These are phyloP conservation scores for Deilephila porcellus DNA, from an alignment of 2,888 invertebrate species.

Conservation along the genomic window DNA sequence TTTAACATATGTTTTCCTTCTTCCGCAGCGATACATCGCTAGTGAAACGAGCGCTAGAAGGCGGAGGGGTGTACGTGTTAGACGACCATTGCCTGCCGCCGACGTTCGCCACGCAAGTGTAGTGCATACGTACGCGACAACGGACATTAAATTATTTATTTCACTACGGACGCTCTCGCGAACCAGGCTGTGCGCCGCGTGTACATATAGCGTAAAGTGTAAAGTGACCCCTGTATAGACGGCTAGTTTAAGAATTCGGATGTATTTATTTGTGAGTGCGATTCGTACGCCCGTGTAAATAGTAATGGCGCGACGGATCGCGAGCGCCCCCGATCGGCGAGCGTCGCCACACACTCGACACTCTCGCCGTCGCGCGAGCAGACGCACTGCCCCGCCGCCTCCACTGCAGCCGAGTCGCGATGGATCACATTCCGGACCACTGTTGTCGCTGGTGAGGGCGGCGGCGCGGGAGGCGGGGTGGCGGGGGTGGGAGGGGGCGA, in stretches of 20 bases:
- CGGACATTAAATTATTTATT: constrained; percentile 76
- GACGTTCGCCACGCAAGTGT: constrained; percentile 91
- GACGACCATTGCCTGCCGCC: constrained; percentile 91
- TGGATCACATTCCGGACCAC: no score
- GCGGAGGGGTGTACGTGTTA: constrained; percentile 88
- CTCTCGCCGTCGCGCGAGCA: background rate
- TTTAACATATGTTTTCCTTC: constrained; percentile 52
- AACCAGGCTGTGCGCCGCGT: constrained; percentile 83
- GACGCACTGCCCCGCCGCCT: no score
- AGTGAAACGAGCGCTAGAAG: constrained; percentile 88
- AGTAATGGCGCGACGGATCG: constrained; percentile 73
- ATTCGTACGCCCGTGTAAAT: constrained; percentile 79
- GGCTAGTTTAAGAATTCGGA: constrained; percentile 81
- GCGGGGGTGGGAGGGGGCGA: constrained; percentile 43
- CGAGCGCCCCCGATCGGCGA: constrained; percentile 68
- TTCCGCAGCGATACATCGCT: constrained; percentile 87
- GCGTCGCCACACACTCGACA: constrained; percentile 56
- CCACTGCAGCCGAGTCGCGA: no score
- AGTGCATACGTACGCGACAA: constrained; percentile 73
- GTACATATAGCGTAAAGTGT: constrained; percentile 82
- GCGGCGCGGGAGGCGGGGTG: background rate
- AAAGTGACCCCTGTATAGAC: constrained; percentile 83
- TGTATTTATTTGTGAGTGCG: constrained; percentile 80
- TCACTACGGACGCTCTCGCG: constrained; percentile 80
- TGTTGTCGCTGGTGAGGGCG: no score